phyloP scores from a whole-genome alignment of 2,888 invertebrate species.

The Xestoiulus laeticollis region DNA sequence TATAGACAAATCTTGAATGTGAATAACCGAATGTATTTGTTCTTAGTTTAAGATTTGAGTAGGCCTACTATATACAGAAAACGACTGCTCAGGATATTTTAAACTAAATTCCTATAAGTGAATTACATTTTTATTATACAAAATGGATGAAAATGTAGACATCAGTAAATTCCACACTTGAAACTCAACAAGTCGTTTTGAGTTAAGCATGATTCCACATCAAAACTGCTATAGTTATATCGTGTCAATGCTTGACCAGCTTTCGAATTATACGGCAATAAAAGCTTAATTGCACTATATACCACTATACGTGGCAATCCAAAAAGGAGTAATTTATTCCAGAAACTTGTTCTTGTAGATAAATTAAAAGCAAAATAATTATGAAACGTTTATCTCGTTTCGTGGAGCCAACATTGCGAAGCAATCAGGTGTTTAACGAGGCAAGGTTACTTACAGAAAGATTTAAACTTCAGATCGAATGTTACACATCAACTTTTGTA shows the following conservation, averaged over 20 bases:
- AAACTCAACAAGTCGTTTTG: background rate
- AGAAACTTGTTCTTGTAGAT: background rate
- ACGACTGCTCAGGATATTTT: no score
- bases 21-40: background rate
- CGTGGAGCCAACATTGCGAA: background rate
- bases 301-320: background rate
- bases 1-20: background rate
- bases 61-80: no score
- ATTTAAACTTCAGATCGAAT: background rate
- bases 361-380: background rate
- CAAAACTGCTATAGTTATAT: background rate
- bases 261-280: background rate
- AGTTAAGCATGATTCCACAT: background rate
- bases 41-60: background rate
- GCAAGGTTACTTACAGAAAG: background rate
- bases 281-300: background rate
- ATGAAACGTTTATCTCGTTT: constrained; percentile 7
- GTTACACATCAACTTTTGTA: background rate
- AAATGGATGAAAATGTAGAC: no score
- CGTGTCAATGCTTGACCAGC: background rate
- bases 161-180: background rate
- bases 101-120: no score
- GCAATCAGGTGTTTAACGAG: background rate
- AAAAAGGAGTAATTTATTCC: background rate
- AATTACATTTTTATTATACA: no score